Percentiles rank a stretch among this genome's conserved stretches.
Evolutionary conservation across 2,888 invertebrate species (phyloP).

Genomic region (Furcula furcula): DNA sequence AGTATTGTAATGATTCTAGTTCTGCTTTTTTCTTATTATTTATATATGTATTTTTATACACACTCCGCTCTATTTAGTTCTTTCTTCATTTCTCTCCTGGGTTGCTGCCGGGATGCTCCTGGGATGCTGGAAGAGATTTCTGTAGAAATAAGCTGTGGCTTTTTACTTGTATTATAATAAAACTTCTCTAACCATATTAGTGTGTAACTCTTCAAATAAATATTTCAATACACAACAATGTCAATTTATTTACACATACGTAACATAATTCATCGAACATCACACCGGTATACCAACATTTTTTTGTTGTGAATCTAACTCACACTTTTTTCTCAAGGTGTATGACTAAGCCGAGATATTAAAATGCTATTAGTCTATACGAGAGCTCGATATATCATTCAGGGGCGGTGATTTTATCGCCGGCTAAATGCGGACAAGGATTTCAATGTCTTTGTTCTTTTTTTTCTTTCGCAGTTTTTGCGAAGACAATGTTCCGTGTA

Average conservation of each 20-base stretch:
- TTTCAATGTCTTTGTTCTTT: constrained; percentile 68
- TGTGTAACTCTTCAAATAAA: too few relatives aligned
- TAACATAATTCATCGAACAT: constrained; percentile 33
- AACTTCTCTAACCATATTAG: too few relatives aligned
- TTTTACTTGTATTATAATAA: too few relatives aligned
- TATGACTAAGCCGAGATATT: constrained; percentile 72
- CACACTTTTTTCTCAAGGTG: constrained; percentile 40
- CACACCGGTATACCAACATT: constrained; percentile 12
- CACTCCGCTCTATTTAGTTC: too few relatives aligned
- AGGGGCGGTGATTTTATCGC: constrained; percentile 69
- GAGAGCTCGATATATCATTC: constrained; percentile 69
- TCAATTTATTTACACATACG: constrained; percentile 10
- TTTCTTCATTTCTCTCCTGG: too few relatives aligned
- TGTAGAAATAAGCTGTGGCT: too few relatives aligned
- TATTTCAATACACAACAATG: constrained; percentile 13
- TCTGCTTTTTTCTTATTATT: too few relatives aligned
- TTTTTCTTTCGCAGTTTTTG: constrained; percentile 46
- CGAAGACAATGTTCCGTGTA: constrained; percentile 54
- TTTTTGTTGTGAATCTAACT: constrained; percentile 30
- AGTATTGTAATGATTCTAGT: too few relatives aligned
- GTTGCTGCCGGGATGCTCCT: too few relatives aligned
- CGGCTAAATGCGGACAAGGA: constrained; percentile 69
- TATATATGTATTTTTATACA: too few relatives aligned
- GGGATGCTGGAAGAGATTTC: too few relatives aligned
- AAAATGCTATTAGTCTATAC: constrained; percentile 77